Conservation (phyloP, 2,888 invertebrate genomes). For the Lepidochitona cinerea region DNA sequence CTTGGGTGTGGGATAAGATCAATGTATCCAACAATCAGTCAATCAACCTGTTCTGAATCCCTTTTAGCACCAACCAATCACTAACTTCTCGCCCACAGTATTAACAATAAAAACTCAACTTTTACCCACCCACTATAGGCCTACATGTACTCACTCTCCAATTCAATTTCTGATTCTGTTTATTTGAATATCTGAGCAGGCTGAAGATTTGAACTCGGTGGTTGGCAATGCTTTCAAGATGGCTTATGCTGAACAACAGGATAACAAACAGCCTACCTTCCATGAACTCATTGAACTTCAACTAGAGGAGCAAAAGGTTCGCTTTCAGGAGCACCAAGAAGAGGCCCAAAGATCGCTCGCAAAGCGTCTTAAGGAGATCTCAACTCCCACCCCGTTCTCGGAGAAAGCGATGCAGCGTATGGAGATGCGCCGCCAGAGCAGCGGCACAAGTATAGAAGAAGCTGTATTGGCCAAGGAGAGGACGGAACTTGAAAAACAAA, state of each 20-base stretch:
- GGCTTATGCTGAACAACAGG: conserved; percentile 86
- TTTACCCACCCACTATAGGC: too few relatives aligned
- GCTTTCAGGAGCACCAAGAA: conserved; percentile 52
- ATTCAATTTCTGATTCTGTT: too few relatives aligned
- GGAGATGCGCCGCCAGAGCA: conserved; percentile 51
- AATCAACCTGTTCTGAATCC: too few relatives aligned
- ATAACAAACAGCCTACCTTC: conserved; percentile 63
- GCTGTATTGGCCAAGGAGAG: conserved; percentile 17
- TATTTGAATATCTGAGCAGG: too few relatives aligned
- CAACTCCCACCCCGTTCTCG: conserved; percentile 60
- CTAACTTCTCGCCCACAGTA: too few relatives aligned
- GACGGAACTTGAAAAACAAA: conserved; percentile 11
- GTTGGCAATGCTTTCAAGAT: conserved; percentile 93
- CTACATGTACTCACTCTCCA: too few relatives aligned
- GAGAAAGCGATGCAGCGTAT: conserved; percentile 54
- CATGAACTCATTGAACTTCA: conserved; percentile 67
- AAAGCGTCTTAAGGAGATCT: conserved; percentile 59
- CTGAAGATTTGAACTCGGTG: conserved; percentile 88
- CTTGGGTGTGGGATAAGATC: too few relatives aligned
- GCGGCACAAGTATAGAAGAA: neutral
- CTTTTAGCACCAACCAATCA: too few relatives aligned
- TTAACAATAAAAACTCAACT: too few relatives aligned
- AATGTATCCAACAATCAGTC: too few relatives aligned
- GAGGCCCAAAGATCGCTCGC: conserved; percentile 55
- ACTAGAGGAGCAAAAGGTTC: conserved; percentile 61